These are phyloP conservation scores for Camptogramma bilineatum DNA, from an alignment of 2,888 invertebrate genomes.

Conservation along the genomic window DNA sequence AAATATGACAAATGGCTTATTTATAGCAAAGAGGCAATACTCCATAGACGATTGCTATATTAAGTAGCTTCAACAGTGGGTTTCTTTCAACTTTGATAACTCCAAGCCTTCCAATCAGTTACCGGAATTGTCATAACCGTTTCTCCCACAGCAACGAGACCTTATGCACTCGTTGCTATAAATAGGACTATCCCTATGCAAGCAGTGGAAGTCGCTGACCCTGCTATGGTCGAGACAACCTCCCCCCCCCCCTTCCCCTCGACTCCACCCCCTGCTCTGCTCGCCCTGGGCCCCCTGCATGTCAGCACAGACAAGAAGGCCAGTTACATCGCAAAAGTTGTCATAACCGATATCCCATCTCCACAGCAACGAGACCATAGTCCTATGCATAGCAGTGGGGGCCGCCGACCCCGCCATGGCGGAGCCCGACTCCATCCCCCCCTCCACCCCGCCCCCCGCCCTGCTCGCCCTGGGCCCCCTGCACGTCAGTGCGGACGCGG, in stretches of 20 bases:
- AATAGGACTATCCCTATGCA: constrained; percentile 89
- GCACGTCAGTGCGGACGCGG: constrained; percentile 88
- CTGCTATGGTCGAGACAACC: constrained; percentile 86
- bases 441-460: constrained; percentile 87
- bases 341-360: too few species aligned
- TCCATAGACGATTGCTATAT: too few species aligned
- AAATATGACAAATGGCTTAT: too few species aligned
- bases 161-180: too few species aligned
- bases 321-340: too few species aligned
- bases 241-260: constrained; percentile 87
- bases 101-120: too few species aligned
- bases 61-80: too few species aligned
- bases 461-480: constrained; percentile 88
- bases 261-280: constrained; percentile 87
- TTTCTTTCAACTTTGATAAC: too few species aligned
- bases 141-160: constrained; percentile 88
- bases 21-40: too few species aligned
- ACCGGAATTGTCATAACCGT: too few species aligned
- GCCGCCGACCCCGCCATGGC: constrained; percentile 88
- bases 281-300: constrained; percentile 88
- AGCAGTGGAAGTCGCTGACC: constrained; percentile 86
- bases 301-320: constrained; percentile 89
- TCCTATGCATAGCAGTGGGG: constrained; percentile 88
- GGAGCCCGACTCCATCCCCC: constrained; percentile 86
- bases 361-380: constrained; percentile 87